phyloP scores from a whole-genome alignment of 1,140 invertebrate genomes.

The Drosophila ironensis region DNA sequence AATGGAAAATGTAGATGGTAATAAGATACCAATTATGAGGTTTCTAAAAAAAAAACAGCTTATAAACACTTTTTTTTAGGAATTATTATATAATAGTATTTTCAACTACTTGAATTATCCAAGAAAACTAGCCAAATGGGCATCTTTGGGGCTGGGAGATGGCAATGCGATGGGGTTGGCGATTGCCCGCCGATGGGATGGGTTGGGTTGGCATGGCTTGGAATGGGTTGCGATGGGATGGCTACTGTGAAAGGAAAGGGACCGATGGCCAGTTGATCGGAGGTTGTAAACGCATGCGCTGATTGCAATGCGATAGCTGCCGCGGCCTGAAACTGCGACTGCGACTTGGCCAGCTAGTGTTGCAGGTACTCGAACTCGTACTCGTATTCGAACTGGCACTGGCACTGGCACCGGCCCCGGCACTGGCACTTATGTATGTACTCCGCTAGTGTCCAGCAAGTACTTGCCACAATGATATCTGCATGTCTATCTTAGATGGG shows the following conservation, averaged over 20 bases:
- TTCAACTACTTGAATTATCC: too few relatives aligned
- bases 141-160: background rate
- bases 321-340: constrained; percentile 3
- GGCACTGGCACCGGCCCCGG: too few relatives aligned
- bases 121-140: background rate
- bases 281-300: constrained; percentile 77
- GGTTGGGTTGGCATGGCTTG: background rate
- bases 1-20: too few relatives aligned
- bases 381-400: background rate
- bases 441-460: constrained; percentile 74
- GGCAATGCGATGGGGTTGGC: background rate
- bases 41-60: too few relatives aligned
- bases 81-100: background rate
- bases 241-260: constrained; percentile 78
- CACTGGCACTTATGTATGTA: constrained; percentile 49
- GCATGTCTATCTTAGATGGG: constrained; percentile 79
- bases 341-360: constrained; percentile 7
- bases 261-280: constrained; percentile 66
- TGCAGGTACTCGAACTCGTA: too few relatives aligned
- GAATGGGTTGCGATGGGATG: background rate
- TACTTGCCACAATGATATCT: constrained; percentile 81
- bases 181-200: background rate
- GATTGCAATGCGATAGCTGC: constrained; percentile 73
- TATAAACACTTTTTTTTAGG: background rate
- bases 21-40: too few relatives aligned